Percentiles rank a stretch among this genome's conserved stretches.
These are phyloP conservation scores for Alloplasta piceator DNA, from an alignment of 2,888 invertebrate species.

Conservation along the genomic window DNA sequence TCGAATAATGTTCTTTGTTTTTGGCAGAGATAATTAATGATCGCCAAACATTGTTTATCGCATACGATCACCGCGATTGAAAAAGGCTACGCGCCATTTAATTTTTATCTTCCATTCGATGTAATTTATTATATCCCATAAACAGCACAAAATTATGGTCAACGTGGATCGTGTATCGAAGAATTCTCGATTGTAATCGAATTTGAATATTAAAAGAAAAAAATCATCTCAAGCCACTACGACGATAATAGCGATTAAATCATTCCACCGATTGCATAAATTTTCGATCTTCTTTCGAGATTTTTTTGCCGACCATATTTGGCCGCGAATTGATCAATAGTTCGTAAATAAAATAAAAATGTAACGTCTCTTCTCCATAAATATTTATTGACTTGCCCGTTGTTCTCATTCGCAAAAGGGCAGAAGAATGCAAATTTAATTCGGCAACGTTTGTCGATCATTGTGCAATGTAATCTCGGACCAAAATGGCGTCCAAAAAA, in stretches of 20 bases:
- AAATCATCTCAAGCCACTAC: not conserved
- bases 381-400: no score
- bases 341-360: no score
- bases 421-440: no score
- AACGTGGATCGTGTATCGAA: not conserved
- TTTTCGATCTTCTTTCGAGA: not conserved
- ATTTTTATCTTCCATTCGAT: not conserved
- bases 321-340: no score
- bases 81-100: constrained; percentile 3
- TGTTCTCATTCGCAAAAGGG: no score
- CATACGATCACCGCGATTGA: not conserved
- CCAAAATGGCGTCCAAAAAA: no score
- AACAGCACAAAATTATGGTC: not conserved
- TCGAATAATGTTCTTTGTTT: not conserved
- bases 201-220: not conserved
- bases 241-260: not conserved
- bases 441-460: no score
- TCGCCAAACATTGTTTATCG: not conserved
- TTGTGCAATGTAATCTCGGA: no score
- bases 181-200: not conserved
- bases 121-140: not conserved
- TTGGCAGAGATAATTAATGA: constrained; percentile 1
- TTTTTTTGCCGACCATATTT: no score
- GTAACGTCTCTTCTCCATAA: no score
- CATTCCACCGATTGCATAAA: not conserved